Base-by-base conservation (phyloP, 2,113 vertebrate genomes). In the Macquaria australasica region DNA sequence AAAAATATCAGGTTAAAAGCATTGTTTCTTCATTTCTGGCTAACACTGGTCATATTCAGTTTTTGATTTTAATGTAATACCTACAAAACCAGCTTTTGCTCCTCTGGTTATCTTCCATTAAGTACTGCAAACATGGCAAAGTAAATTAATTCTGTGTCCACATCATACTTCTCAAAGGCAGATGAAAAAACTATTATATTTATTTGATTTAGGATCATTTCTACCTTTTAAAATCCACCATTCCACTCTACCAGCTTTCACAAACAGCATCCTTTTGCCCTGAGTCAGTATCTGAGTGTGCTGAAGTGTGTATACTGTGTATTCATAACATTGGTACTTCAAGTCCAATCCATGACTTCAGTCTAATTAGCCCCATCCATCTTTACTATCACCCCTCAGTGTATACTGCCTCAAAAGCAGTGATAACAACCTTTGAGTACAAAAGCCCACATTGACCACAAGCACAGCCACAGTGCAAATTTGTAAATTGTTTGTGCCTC, bases 401-500 rank as follows among this genome's bases (percentile, higher is more conserved):
- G 0, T 16, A 41, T 34, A 48, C 16, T 1, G 51, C 48, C 50
- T 77, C 58, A 72, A 20, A 81, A 37, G n/a, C 51, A 51, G 23
- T 62, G 77, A 50, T 74, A 15, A 67, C 76, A 73, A 78, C 76
- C 41, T 45, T 5, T 23, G 41, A 70, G 67, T 69, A 53, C 55
- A 70, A 72, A 85, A 80, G 55, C 48, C 43, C 34, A 51, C 76
- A 79, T 11, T 50, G 55, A 78, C 74, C 80, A 55, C 67, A 76
- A 71, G 86, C 1, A 60, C 55, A 75, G 69, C 25, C 69, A 45
- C 43, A 1, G 43, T 12, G 73, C 73, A 60, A 43, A 73, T 71
- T 31, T 79, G 7, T 63, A 84, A 84, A 75, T 63, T 80, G 76
- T 88, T 45, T 50, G 67, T 87, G 68, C 12, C 64, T 60, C 31